A percentile compares a stretch with the other conserved stretches of the same genome.
phyloP scores from a whole-genome alignment of 2,113 vertebrate species.

The Engystomops pustulosus region DNA sequence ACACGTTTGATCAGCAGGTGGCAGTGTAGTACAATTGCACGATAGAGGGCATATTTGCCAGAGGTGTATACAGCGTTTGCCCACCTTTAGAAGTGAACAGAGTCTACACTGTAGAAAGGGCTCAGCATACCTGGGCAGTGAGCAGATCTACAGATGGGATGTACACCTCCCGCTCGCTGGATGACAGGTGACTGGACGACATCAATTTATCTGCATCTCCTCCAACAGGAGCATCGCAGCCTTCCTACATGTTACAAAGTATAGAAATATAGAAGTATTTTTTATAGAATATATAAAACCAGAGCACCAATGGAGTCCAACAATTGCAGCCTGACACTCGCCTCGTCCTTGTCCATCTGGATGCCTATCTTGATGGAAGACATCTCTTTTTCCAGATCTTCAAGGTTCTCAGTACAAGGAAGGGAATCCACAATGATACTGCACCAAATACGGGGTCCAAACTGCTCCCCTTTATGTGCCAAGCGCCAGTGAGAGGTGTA shows the following conservation, averaged over 20 bases:
- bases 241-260: constrained; percentile 13
- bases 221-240: background rate
- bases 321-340: constrained; percentile 66
- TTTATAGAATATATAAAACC: too few species aligned
- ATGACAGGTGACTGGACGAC: constrained; percentile 62
- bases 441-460: constrained; percentile 97
- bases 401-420: constrained; percentile 61
- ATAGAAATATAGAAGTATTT: too few species aligned
- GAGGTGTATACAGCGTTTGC: too few species aligned
- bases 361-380: constrained; percentile 59
- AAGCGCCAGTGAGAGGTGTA: constrained; percentile 98
- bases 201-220: constrained; percentile 62
- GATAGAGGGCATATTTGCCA: too few species aligned
- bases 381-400: constrained; percentile 60
- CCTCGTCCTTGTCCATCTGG: constrained; percentile 75
- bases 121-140: constrained; percentile 93
- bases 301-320: too few species aligned
- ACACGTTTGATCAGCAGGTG: too few species aligned
- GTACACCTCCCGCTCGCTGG: constrained; percentile 83
- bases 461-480: constrained; percentile 92
- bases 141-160: constrained; percentile 94
- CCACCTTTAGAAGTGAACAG: too few species aligned
- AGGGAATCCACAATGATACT: constrained; percentile 91
- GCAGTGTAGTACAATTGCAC: background rate
- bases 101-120: too few species aligned